A percentile compares a stretch with the other conserved stretches of the same genome.
These are phyloP conservation scores for Melipona bicolor DNA, from an alignment of 2,888 invertebrate genomes.

Conservation along the genomic window DNA sequence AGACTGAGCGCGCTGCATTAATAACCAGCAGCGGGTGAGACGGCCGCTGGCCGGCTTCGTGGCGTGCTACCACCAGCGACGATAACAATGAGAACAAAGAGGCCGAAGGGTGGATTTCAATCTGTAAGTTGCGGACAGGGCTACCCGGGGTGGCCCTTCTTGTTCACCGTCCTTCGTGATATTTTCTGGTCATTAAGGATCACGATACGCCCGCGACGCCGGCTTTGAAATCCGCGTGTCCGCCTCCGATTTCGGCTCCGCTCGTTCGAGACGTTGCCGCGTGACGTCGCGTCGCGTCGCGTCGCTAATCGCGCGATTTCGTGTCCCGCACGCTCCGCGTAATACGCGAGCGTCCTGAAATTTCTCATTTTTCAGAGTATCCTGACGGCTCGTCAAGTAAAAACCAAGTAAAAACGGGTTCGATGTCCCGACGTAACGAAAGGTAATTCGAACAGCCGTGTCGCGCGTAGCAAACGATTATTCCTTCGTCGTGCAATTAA, in stretches of 20 bases:
- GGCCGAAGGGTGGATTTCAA: slow-evolving; percentile 72
- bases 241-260: slow-evolving; percentile 2
- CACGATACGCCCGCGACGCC: slow-evolving; percentile 43
- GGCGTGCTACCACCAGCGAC: slow-evolving; percentile 62
- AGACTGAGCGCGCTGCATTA: slow-evolving; percentile 66
- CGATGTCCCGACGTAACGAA: too few species aligned
- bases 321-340: not conserved
- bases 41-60: slow-evolving; percentile 65
- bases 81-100: slow-evolving; percentile 74
- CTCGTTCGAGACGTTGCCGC: not conserved
- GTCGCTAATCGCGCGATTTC: slow-evolving; percentile 26
- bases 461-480: not conserved
- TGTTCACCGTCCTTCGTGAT: slow-evolving; percentile 52
- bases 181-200: slow-evolving; percentile 56
- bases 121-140: slow-evolving; percentile 63
- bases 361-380: not conserved
- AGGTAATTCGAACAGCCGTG: not conserved
- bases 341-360: not conserved
- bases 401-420: not conserved
- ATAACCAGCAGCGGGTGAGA: slow-evolving; percentile 68
- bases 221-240: slow-evolving; percentile 51
- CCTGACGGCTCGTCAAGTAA: too few species aligned
- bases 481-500: not conserved
- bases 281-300: not conserved
- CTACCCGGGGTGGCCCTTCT: slow-evolving; percentile 51